These are phyloP conservation scores for Colletes gigas DNA, from an alignment of 1,140 invertebrate species.

Conservation along the genomic window DNA sequence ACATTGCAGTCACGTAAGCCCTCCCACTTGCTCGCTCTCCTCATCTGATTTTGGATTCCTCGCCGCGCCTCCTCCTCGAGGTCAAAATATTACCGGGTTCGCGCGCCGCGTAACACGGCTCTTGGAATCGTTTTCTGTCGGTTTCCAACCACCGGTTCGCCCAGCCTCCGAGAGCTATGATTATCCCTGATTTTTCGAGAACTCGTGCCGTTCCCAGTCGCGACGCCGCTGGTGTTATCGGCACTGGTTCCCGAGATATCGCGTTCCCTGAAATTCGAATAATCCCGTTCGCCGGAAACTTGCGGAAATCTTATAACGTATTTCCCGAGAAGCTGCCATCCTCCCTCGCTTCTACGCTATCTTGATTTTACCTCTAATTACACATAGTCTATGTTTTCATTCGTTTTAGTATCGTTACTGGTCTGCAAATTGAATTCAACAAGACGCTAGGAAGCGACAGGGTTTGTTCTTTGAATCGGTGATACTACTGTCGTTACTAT, in stretches of 20 bases:
- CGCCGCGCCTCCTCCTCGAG: conserved; percentile 47
- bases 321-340: neutral
- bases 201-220: neutral
- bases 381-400: no score
- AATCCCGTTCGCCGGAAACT: conserved; percentile 18
- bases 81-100: conserved; percentile 52
- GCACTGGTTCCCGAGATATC: neutral
- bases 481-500: no score
- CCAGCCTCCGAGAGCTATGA: conserved; percentile 8
- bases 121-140: conserved; percentile 57
- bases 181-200: conserved; percentile 38
- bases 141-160: conserved; percentile 52
- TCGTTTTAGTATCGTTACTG: no score
- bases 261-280: conserved; percentile 22
- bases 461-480: no score
- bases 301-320: neutral
- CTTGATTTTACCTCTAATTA: no score
- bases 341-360: no score
- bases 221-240: neutral
- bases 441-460: no score
- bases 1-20: conserved; percentile 76
- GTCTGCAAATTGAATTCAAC: no score
- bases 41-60: conserved; percentile 75
- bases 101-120: neutral
- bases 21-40: conserved; percentile 56